Evolutionary conservation across 2,113 vertebrate genomes (phyloP).

Genomic region (Camelus dromedarius): DNA sequence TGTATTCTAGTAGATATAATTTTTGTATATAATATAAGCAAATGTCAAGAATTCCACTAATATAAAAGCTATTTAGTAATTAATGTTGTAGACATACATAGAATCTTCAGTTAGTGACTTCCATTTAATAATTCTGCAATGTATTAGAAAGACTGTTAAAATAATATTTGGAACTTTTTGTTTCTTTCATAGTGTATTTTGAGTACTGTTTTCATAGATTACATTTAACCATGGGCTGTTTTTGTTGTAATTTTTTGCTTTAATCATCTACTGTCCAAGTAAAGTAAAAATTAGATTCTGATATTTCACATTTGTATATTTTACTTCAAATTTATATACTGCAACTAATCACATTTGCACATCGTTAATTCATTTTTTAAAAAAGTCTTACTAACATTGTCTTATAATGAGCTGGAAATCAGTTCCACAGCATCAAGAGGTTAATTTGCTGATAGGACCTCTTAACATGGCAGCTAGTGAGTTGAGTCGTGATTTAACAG

Average conservation of each 20-base stretch:
- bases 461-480: neutral
- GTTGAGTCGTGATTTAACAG: neutral
- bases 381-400: neutral
- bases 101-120: neutral
- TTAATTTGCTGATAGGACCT: neutral
- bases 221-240: conserved; percentile 68
- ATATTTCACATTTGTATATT: conserved; percentile 54
- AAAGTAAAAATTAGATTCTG: conserved; percentile 56
- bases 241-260: conserved; percentile 72
- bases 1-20: neutral
- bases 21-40: neutral
- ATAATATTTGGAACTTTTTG: conserved; percentile 39
- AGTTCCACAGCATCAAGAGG: neutral
- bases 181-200: conserved; percentile 68
- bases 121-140: neutral
- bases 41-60: conserved; percentile 9
- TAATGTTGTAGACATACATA: neutral
- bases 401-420: conserved; percentile 1
- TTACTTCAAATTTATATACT: neutral
- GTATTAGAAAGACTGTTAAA: conserved; percentile 49
- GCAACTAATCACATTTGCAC: neutral
- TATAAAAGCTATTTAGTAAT: conserved; percentile 41
- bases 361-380: neutral
- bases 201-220: conserved; percentile 67
- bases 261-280: conserved; percentile 76